Percentiles rank a stretch among this genome's conserved stretches.
phyloP scores from a whole-genome alignment of 2,888 invertebrate genomes.

The Lasioglossum leucozonium region DNA sequence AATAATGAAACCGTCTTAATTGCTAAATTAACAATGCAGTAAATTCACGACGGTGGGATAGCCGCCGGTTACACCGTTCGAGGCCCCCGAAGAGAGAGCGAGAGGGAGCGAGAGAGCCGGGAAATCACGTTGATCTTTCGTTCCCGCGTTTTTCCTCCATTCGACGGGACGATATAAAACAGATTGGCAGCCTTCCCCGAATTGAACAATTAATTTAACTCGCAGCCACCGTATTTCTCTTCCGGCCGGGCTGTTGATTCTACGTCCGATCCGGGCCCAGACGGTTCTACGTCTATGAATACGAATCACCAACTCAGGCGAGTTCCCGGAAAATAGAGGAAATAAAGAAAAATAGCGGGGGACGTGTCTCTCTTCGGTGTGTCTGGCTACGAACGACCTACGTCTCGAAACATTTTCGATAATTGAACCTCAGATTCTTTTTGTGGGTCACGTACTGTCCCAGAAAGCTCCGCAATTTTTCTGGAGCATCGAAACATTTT shows the following conservation, averaged over 20 bases:
- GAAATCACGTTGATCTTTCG: not conserved
- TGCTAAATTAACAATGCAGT: conserved; percentile 13
- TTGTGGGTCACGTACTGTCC: too few species aligned
- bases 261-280: not conserved
- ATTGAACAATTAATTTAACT: not conserved
- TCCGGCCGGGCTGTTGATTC: not conserved
- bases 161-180: not conserved
- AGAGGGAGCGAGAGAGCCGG: not conserved
- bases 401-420: not conserved
- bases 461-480: too few species aligned
- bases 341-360: not conserved
- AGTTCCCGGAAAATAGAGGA: not conserved
- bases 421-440: too few species aligned
- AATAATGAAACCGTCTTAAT: conserved; percentile 9
- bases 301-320: not conserved
- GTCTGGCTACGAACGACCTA: not conserved
- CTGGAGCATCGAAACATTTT: too few species aligned
- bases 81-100: not conserved
- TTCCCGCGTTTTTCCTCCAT: not conserved
- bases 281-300: not conserved
- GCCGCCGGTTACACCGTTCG: not conserved
- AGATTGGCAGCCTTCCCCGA: not conserved
- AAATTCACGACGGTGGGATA: not conserved
- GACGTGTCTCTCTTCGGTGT: not conserved
- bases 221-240: not conserved